Evolutionary conservation across 1,140 invertebrate genomes (phyloP), one percentile per base, ranked within the genome.

Genomic region (Euwallacea similis): DNA sequence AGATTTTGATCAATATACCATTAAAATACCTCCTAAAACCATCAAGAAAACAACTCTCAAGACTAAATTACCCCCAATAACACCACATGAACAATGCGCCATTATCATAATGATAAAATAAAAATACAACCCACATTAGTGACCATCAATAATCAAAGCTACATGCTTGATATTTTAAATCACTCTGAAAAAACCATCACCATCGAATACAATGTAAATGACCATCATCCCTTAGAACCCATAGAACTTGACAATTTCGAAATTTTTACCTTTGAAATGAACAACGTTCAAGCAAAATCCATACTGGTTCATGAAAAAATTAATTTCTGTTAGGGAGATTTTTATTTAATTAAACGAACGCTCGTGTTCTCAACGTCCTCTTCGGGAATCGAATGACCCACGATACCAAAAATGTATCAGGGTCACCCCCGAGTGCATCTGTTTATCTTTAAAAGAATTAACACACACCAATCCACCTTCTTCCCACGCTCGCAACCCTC

Each of bases 41-140:
- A 42, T 42, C 43, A n/a, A 62, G 11, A 41, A 43, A 43, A 7
- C 33, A 64, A 53, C 44, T 13, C 21, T 41, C n/a, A 46, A 21
- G 16, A 21, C 62, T 7, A 16, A 64, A 7, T 21, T 64, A 6
- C n/a, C n/a, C 42, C 16, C 7, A 50, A 64, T 53, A 50, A 50
- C 41, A 42, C 62, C 15, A 53, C 16, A n/a, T n/a, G n/a, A n/a
- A n/a, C n/a, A n/a, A n/a, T n/a, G n/a, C n/a, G n/a, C n/a, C n/a
- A n/a, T n/a, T 50, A 50, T 41, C 8, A n/a, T 50, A 33, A 50
- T 21, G 50, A 65, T 42, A 7, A 65, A n/a, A 50, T 33, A 2
- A 33, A 65, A 65, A 47, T 65, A 50, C 50, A 65, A 47, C 21
- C 44, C 9, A 65, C 62, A 8, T 53, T 53, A 65, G 46, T 50